A percentile compares a stretch with the other conserved stretches of the same genome.
These are phyloP conservation scores for Alligator mississippiensis DNA, from an alignment of 2,113 vertebrate genomes.

Conservation along the genomic window DNA sequence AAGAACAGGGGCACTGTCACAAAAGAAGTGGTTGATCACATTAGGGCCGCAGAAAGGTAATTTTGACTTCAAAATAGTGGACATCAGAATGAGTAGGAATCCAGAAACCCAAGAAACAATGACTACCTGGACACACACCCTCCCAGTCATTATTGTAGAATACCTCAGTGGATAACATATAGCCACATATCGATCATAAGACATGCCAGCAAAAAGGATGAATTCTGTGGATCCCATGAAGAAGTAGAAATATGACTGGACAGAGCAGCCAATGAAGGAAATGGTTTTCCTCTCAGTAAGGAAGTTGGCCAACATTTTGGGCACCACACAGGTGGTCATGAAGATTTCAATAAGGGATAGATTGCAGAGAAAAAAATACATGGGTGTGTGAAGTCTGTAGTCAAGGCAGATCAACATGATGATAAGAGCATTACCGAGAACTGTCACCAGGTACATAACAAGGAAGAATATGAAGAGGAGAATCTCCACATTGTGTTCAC, in stretches of 20 bases:
- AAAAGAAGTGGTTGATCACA: too few species aligned
- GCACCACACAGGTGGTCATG: neutral
- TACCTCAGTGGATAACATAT: neutral
- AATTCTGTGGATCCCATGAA: neutral
- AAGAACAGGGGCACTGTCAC: too few species aligned
- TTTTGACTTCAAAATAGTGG: too few species aligned
- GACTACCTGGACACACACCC: too few species aligned
- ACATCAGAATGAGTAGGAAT: too few species aligned
- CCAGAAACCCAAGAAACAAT: too few species aligned
- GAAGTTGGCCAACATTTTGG: neutral
- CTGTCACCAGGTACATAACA: neutral
- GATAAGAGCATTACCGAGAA: neutral
- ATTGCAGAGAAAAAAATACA: neutral
- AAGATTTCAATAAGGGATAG: neutral
- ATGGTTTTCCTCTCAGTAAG: neutral
- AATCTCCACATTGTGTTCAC: neutral
- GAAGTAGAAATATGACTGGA: neutral
- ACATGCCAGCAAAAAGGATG: neutral
- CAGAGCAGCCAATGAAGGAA: neutral
- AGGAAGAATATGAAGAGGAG: neutral
- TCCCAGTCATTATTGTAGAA: too few species aligned
- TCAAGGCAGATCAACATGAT: neutral
- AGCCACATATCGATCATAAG: neutral
- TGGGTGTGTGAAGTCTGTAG: neutral
- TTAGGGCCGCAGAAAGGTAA: too few species aligned